phyloP scores from a whole-genome alignment of 2,797 vertebrate species.

The Coendou prehensilis region DNA sequence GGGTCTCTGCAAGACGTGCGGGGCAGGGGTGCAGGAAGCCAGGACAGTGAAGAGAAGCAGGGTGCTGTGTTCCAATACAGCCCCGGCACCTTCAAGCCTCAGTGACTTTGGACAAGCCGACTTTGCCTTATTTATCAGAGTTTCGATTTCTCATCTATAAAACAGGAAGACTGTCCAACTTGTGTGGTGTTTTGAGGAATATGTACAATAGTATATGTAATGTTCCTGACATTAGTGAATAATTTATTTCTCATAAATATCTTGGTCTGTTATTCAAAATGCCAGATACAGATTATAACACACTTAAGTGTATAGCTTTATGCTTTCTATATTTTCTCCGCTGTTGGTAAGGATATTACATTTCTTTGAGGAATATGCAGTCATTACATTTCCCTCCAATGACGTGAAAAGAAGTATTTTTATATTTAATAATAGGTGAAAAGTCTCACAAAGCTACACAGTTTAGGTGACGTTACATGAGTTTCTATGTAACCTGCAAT shows the following conservation, averaged over 20 bases:
- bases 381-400: background rate
- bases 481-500: background rate
- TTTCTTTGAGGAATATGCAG: background rate
- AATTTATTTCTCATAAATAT: background rate
- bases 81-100: background rate
- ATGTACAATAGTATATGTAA: background rate
- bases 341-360: background rate
- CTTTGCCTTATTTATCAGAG: background rate
- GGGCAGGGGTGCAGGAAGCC: background rate
- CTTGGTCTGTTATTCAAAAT: background rate
- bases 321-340: background rate
- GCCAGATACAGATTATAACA: background rate
- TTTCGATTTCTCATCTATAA: background rate
- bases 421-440: background rate
- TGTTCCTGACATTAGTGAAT: background rate
- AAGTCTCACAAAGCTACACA: background rate
- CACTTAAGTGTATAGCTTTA: background rate
- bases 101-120: background rate
- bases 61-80: rapidly evolving
- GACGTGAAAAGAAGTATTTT: background rate
- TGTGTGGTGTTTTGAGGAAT: background rate
- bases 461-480: background rate
- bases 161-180: background rate
- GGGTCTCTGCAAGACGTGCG: background rate
- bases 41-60: too few relatives aligned